phyloP scores from a whole-genome alignment of 1,140 invertebrate species.

The Calephelis nemesis region DNA sequence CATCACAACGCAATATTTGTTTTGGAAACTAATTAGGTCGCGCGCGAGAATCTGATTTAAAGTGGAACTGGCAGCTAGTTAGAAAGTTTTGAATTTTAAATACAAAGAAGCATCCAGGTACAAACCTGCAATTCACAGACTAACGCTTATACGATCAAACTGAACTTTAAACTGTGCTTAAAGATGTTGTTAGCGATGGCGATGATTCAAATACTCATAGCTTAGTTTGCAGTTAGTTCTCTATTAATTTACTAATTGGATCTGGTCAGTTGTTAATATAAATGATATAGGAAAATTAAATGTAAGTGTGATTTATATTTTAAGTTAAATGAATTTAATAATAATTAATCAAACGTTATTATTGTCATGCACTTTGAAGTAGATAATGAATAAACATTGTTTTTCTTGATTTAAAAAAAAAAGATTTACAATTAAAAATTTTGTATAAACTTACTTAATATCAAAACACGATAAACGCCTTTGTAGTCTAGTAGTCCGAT shows the following conservation, averaged over 20 bases:
- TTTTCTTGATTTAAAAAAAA: too few relatives aligned
- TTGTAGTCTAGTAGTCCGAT: too few relatives aligned
- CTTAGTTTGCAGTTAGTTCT: slow-evolving; percentile 36
- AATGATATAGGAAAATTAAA: too few relatives aligned
- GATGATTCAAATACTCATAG: slow-evolving; percentile 49
- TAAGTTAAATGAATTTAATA: background rate
- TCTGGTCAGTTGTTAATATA: background rate
- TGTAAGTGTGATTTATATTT: too few relatives aligned
- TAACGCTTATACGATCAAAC: slow-evolving; percentile 71
- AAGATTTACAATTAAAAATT: too few relatives aligned
- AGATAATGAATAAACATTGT: too few relatives aligned
- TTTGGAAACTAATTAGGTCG: slow-evolving; percentile 26
- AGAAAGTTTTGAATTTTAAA: slow-evolving; percentile 65
- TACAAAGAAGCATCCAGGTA: slow-evolving; percentile 58
- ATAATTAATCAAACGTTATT: too few relatives aligned
- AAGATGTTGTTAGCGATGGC: slow-evolving; percentile 70
- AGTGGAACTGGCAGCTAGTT: slow-evolving; percentile 63
- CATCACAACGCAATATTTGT: background rate
- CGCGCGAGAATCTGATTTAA: slow-evolving; percentile 23
- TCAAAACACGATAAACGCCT: too few relatives aligned
- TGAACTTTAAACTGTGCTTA: slow-evolving; percentile 63
- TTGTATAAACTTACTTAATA: too few relatives aligned
- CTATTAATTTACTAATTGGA: background rate
- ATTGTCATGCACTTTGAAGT: too few relatives aligned
- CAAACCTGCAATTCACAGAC: slow-evolving; percentile 54